These are phyloP conservation scores for Lipophrys pholis DNA, from an alignment of 2,113 vertebrate species.

Conservation along the genomic window DNA sequence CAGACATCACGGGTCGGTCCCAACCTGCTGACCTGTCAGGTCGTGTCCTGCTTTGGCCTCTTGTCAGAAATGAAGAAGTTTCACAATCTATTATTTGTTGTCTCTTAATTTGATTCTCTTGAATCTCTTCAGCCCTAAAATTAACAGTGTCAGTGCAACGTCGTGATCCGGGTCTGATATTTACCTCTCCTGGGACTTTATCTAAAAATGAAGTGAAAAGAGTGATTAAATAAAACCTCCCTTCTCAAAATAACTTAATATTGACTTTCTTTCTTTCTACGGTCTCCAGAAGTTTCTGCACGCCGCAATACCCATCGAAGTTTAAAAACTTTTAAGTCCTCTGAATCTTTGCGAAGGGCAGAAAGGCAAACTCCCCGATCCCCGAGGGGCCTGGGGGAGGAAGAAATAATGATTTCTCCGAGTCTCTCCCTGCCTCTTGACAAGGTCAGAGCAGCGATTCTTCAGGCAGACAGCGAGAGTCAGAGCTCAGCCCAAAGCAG, in stretches of 20 bases:
- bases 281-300: constrained; percentile 2
- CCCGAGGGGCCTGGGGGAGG: background rate
- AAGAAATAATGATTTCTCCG: constrained; percentile 14
- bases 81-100: too few relatives aligned
- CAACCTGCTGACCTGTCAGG: too few relatives aligned
- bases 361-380: constrained; percentile 21
- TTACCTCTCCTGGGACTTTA: background rate
- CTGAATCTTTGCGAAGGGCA: constrained; percentile 34
- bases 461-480: constrained; percentile 26
- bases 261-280: background rate
- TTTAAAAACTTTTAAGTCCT: constrained; percentile 33
- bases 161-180: background rate
- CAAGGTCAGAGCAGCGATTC: constrained; percentile 39
- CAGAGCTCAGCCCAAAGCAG: constrained; percentile 15
- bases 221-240: background rate
- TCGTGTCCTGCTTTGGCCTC: too few relatives aligned
- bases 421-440: constrained; percentile 7
- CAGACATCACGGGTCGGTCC: too few relatives aligned
- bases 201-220: constrained; percentile 15
- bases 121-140: background rate
- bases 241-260: constrained; percentile 2
- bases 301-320: constrained; percentile 6
- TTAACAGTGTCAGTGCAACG: background rate
- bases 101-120: too few relatives aligned
- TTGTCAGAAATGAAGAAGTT: too few relatives aligned